phyloP scores from a whole-genome alignment of 2,888 invertebrate species.

The Thymelicus sylvestris region DNA sequence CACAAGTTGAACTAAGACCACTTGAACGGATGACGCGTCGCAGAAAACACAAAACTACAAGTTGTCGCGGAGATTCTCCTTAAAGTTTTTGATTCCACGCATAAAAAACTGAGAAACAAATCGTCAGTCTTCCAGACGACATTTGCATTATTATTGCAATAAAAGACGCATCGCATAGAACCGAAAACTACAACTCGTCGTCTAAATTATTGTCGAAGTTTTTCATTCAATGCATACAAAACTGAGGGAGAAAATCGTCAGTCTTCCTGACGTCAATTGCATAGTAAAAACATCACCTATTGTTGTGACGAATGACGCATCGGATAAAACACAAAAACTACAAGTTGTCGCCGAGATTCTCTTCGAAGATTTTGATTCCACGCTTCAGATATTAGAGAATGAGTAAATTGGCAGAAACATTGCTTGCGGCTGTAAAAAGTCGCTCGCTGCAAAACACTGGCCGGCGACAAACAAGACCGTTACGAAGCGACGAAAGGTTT shows the following conservation, averaged over 20 bases:
- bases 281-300: not conserved
- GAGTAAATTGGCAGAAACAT: slow-evolving; percentile 10
- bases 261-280: no score
- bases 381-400: not conserved
- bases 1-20: no score
- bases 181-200: no score
- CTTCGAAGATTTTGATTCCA: not conserved
- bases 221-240: no score
- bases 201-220: no score
- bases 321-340: not conserved
- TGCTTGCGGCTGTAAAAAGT: slow-evolving; percentile 31
- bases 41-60: not conserved
- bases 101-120: no score
- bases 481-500: slow-evolving; percentile 18
- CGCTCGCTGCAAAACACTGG: slow-evolving; percentile 20
- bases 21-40: not conserved
- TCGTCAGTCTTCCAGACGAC: no score
- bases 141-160: no score
- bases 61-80: not conserved
- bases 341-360: not conserved
- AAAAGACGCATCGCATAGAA: no score
- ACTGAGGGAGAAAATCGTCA: no score
- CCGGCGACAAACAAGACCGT: slow-evolving; percentile 30
- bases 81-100: not conserved
- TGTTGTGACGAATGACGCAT: not conserved